Conservation (phyloP, 2,888 invertebrate genomes). For the Loripinus fragilis region DNA sequence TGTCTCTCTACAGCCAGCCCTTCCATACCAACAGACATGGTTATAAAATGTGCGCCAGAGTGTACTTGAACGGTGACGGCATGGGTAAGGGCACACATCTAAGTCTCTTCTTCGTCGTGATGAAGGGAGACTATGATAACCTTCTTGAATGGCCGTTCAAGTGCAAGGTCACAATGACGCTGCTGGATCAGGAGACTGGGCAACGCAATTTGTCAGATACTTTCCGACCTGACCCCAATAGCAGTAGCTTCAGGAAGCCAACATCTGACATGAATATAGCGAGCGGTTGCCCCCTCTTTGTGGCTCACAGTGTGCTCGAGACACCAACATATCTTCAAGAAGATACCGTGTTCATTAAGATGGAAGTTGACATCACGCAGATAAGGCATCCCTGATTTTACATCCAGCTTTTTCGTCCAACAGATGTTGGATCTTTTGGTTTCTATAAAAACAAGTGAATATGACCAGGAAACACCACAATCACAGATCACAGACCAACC, state of each 20-base stretch:
- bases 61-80: conserved; percentile 82
- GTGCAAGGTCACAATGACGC: conserved; percentile 77
- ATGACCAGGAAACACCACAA: no score
- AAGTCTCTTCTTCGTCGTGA: conserved; percentile 81
- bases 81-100: conserved; percentile 79
- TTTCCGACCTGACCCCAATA: conserved; percentile 79
- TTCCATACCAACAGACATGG: conserved; percentile 79
- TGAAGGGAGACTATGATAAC: conserved; percentile 80
- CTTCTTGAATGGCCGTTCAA: conserved; percentile 80
- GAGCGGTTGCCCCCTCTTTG: conserved; percentile 77
- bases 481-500: no score
- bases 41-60: conserved; percentile 81
- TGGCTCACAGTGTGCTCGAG: conserved; percentile 71
- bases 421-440: no score
- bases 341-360: conserved; percentile 76
- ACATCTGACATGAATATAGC: conserved; percentile 81
- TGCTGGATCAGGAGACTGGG: conserved; percentile 76
- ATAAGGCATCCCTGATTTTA: not conserved
- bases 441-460: no score
- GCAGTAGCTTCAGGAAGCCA: conserved; percentile 76
- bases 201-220: conserved; percentile 72
- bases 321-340: conserved; percentile 69
- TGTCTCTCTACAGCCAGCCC: conserved; percentile 80
- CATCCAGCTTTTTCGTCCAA: no score
- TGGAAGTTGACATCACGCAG: conserved; percentile 27